These are phyloP conservation scores for Bombus pyrosoma DNA, from an alignment of 1,140 invertebrate genomes.

Conservation along the genomic window DNA sequence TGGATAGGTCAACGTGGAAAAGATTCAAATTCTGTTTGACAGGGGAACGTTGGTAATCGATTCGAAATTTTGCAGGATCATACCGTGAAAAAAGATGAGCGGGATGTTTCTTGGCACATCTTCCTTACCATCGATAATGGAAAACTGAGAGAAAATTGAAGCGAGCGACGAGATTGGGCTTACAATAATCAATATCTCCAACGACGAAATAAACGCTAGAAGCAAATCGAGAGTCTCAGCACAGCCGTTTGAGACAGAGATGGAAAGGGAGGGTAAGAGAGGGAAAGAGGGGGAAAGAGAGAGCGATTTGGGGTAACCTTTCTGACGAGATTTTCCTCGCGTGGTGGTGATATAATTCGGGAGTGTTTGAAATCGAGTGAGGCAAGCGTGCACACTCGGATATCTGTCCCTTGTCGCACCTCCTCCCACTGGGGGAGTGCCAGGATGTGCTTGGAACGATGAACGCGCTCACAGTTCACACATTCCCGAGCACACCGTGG, in stretches of 20 bases:
- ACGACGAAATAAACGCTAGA: slow-evolving; percentile 27
- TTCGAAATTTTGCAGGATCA: not conserved
- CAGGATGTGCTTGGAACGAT: slow-evolving; percentile 82
- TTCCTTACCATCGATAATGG: not conserved
- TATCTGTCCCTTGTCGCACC: slow-evolving; percentile 76
- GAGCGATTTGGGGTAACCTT: slow-evolving; percentile 29
- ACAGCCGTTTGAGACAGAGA: not conserved
- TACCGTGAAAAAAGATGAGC: not conserved
- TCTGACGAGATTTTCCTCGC: slow-evolving; percentile 15
- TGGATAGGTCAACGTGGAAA: slow-evolving; percentile 2
- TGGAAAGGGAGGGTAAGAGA: not conserved
- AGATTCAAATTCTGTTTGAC: not conserved
- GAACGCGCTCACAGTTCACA: slow-evolving; percentile 73
- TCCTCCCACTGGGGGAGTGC: slow-evolving; percentile 79
- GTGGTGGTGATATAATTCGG: slow-evolving; percentile 63
- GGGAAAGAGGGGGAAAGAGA: not conserved
- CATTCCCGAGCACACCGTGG: slow-evolving; percentile 46
- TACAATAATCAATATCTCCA: slow-evolving; percentile 45
- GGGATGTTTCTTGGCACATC: not conserved
- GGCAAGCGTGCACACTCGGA: slow-evolving; percentile 57
- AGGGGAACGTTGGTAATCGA: not conserved
- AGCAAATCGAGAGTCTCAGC: not conserved
- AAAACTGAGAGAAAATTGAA: slow-evolving; percentile 4
- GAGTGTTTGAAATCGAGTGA: slow-evolving; percentile 46
- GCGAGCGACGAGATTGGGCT: slow-evolving; percentile 11